Percentiles rank a stretch among this genome's conserved stretches.
phyloP scores from a whole-genome alignment of 2,888 invertebrate genomes.

The Conops quadrifasciatus region DNA sequence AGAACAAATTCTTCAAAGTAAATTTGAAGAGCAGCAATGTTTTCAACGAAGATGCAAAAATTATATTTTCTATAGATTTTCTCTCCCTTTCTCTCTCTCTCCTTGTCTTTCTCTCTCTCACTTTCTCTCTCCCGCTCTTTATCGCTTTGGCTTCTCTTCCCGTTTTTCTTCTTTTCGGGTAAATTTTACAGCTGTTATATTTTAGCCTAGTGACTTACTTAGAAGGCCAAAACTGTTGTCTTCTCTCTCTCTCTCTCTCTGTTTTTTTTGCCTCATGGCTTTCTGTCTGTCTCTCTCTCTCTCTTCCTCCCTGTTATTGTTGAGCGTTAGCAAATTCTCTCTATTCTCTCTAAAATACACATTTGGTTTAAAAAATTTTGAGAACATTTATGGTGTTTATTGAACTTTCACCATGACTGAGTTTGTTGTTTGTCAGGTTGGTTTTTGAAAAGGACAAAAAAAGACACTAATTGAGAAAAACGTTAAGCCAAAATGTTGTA shows the following conservation, averaged over 20 bases:
- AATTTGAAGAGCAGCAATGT: too few relatives aligned
- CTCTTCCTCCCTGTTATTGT: neutral
- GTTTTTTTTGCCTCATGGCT: neutral
- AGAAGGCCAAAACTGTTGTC: neutral
- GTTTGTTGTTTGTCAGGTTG: neutral
- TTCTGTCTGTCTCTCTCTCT: neutral
- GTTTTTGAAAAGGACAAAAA: neutral
- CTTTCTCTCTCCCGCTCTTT: neutral
- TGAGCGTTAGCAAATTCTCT: too few relatives aligned
- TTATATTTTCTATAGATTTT: neutral
- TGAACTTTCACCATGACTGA: neutral
- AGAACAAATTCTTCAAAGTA: neutral
- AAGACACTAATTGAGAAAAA: neutral
- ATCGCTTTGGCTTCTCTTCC: too few relatives aligned
- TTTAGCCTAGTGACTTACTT: conserved; percentile 25
- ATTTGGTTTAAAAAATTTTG: too few relatives aligned
- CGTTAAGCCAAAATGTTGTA: neutral
- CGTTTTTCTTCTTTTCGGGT: neutral
- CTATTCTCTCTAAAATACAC: too few relatives aligned
- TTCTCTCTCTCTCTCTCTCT: neutral
- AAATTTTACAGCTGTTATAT: neutral
- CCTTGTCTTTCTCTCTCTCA: neutral
- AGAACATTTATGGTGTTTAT: neutral
- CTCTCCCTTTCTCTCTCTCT: neutral
- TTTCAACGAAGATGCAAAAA: too few relatives aligned